These are phyloP conservation scores for Ia io DNA, from an alignment of 2,113 vertebrate species.

Conservation along the genomic window DNA sequence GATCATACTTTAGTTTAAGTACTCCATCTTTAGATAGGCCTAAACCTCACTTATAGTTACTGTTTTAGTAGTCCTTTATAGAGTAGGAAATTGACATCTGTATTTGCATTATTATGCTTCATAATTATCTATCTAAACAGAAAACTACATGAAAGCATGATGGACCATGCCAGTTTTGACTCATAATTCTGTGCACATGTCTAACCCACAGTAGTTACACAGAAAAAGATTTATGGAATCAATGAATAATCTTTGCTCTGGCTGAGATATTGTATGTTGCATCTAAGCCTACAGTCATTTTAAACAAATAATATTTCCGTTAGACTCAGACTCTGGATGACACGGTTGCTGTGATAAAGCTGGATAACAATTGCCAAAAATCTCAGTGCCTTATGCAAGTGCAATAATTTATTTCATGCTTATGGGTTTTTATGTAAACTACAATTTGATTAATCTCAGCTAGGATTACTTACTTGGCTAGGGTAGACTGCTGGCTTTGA, in stretches of 20 bases:
- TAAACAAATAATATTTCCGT: background rate
- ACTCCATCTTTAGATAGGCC: background rate
- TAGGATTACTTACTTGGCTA: background rate
- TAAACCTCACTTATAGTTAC: background rate
- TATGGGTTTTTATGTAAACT: background rate
- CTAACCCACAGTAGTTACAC: background rate
- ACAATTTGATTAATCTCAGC: background rate
- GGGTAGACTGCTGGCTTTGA: background rate
- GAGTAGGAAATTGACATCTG: background rate
- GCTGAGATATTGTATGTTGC: background rate
- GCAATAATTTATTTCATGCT: background rate
- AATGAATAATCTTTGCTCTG: background rate
- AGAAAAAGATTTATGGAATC: background rate
- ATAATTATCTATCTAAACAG: background rate
- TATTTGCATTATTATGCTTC: background rate
- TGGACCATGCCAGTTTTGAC: too few species aligned
- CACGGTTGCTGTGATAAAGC: background rate
- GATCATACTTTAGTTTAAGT: background rate
- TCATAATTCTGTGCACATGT: background rate
- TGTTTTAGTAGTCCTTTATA: background rate
- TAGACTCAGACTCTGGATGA: background rate
- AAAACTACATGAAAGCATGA: background rate
- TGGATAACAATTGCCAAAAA: background rate
- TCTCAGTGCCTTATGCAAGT: background rate
- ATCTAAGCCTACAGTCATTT: too few species aligned